A percentile compares a stretch with the other conserved stretches of the same genome.
These are phyloP conservation scores for Hycleus phaleratus DNA, from an alignment of 1,140 invertebrate genomes.

Conservation along the genomic window DNA sequence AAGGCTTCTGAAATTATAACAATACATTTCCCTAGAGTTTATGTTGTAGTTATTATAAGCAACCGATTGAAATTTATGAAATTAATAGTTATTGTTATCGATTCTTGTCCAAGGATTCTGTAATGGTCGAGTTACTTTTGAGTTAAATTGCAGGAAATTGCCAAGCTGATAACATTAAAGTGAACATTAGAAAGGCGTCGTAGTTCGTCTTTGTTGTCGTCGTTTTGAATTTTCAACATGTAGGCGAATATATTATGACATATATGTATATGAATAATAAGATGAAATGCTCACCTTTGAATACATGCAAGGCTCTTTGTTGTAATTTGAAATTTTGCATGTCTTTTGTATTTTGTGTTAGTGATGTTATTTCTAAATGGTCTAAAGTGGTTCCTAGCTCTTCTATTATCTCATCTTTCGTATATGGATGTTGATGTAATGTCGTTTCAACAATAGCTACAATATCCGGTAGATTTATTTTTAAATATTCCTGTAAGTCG, in stretches of 20 bases:
- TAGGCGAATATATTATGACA: neutral
- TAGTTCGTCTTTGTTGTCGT: too few relatives aligned
- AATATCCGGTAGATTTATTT: slow-evolving; percentile 60
- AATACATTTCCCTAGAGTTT: neutral
- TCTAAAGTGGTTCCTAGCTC: slow-evolving; percentile 57
- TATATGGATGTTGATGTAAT: slow-evolving; percentile 66
- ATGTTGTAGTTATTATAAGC: too few relatives aligned
- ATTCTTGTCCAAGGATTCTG: too few relatives aligned
- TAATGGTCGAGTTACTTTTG: too few relatives aligned
- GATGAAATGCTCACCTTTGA: slow-evolving; percentile 48
- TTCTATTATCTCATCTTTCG: slow-evolving; percentile 62
- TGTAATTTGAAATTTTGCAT: slow-evolving; percentile 69
- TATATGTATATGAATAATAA: neutral
- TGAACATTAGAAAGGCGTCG: too few relatives aligned
- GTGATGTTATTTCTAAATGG: slow-evolving; percentile 56
- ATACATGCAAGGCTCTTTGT: slow-evolving; percentile 85
- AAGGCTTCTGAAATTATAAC: slow-evolving; percentile 58
- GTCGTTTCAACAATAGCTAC: slow-evolving; percentile 52
- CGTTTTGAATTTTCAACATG: too few relatives aligned
- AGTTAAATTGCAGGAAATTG: too few relatives aligned
- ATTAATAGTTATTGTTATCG: too few relatives aligned
- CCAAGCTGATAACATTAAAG: too few relatives aligned
- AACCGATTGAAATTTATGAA: too few relatives aligned
- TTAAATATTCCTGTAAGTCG: slow-evolving; percentile 61
- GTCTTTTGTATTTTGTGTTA: slow-evolving; percentile 62